A percentile compares a stretch with the other conserved stretches of the same genome.
phyloP scores from a whole-genome alignment of 37 sponge, comb jelly and placozoan genomes.

The Hexactinellida sp. region DNA sequence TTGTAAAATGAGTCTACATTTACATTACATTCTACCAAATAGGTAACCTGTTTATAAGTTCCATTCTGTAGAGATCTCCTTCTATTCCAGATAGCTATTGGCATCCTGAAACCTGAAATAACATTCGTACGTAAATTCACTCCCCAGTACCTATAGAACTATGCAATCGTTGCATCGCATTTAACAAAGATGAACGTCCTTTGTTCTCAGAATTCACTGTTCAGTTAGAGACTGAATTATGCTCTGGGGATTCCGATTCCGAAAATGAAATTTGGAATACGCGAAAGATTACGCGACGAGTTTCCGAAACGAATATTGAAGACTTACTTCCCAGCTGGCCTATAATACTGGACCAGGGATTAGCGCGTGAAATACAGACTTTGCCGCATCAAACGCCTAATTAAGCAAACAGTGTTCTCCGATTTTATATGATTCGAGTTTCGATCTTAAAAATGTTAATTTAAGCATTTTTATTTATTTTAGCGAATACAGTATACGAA shows the following conservation, averaged over 20 bases:
- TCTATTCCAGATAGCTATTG: conserved; percentile 86
- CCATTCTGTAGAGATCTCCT: conserved; percentile 44
- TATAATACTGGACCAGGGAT: background rate
- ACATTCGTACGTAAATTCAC: conserved; percentile 60
- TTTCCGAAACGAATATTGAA: background rate
- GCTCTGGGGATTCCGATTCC: background rate
- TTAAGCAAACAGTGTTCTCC: background rate
- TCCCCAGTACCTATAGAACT: conserved; percentile 69
- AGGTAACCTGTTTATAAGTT: too few relatives aligned
- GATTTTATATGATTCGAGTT: background rate
- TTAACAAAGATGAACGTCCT: conserved; percentile 69
- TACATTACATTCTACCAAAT: too few relatives aligned
- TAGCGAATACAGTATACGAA: conserved; percentile 11
- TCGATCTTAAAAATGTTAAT: background rate
- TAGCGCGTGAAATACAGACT: background rate
- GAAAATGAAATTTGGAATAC: background rate
- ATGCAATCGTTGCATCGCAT: conserved; percentile 52
- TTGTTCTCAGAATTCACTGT: conserved; percentile 26
- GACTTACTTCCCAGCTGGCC: background rate
- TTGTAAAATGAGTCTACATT: too few relatives aligned
- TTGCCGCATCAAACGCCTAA: background rate
- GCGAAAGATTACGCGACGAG: background rate
- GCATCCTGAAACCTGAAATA: conserved; percentile 70
- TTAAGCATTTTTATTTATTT: background rate
- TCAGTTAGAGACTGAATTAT: background rate